Conservation (phyloP, 2,113 vertebrate species). For the Cromileptes altivelis region DNA sequence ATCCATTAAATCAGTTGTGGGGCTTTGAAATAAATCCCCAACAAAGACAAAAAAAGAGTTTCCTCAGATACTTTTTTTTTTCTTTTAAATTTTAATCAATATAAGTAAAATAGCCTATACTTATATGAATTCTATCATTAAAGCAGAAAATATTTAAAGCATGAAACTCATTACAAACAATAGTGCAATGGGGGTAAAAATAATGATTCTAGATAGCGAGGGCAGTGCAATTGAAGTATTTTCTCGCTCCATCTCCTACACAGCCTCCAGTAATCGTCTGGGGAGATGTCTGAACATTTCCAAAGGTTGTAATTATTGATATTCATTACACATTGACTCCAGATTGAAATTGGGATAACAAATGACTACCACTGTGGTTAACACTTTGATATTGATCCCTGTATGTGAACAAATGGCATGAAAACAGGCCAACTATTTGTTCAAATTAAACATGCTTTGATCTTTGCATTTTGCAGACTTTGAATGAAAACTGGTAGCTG, state of each 20-base stretch:
- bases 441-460: constrained; percentile 58
- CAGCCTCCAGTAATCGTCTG: constrained; percentile 14
- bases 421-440: constrained; percentile 50
- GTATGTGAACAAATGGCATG: background rate
- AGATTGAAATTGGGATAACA: constrained; percentile 25
- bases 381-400: constrained; percentile 33
- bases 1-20: background rate
- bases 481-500: constrained; percentile 34
- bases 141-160: background rate
- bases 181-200: background rate
- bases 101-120: background rate
- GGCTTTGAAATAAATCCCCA: too few relatives aligned
- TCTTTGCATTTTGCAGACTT: constrained; percentile 51
- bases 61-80: background rate
- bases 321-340: constrained; percentile 43
- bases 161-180: constrained; percentile 5
- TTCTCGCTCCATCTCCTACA: background rate
- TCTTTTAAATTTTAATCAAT: background rate
- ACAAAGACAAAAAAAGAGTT: background rate
- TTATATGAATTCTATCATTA: background rate
- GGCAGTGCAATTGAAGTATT: constrained; percentile 31
- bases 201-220: constrained; percentile 12
- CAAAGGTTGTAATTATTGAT: constrained; percentile 44
- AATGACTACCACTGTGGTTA: background rate
- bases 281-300: constrained; percentile 24